Percentiles rank a stretch among this genome's conserved stretches.
These are phyloP conservation scores for Diadegma fenestrale DNA, from an alignment of 2,888 invertebrate species.

Conservation along the genomic window DNA sequence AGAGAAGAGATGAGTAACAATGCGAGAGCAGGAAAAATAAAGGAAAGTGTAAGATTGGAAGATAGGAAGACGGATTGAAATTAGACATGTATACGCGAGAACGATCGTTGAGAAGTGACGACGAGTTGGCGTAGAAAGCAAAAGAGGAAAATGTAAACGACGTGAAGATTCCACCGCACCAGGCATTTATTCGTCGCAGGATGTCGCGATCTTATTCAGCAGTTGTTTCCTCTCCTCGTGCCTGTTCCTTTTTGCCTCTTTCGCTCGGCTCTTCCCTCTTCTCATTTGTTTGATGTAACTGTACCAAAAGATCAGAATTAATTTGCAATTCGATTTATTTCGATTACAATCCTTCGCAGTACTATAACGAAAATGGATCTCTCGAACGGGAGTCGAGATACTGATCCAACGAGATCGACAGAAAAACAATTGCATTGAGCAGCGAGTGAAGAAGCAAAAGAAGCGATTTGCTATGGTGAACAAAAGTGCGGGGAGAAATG, in stretches of 20 bases:
- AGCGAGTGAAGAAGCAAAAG: not conserved
- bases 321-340: slow-evolving; percentile 78
- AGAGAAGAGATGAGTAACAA: slow-evolving; percentile 19
- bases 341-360: slow-evolving; percentile 71
- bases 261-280: not conserved
- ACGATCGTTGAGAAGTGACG: slow-evolving; percentile 1
- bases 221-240: slow-evolving; percentile 16
- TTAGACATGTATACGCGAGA: slow-evolving; percentile 23
- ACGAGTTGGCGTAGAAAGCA: slow-evolving; percentile 17
- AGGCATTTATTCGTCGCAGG: slow-evolving; percentile 41
- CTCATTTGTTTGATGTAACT: not conserved
- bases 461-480: slow-evolving; percentile 17
- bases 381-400: slow-evolving; percentile 31
- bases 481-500: slow-evolving; percentile 5
- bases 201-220: slow-evolving; percentile 40
- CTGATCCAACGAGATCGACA: slow-evolving; percentile 52
- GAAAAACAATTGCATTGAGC: not conserved
- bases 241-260: slow-evolving; percentile 19
- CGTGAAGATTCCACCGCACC: slow-evolving; percentile 1
- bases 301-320: slow-evolving; percentile 63
- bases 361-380: slow-evolving; percentile 45
- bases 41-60: slow-evolving; percentile 26
- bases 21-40: slow-evolving; percentile 45
- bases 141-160: slow-evolving; percentile 15
- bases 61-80: slow-evolving; percentile 35